These are phyloP conservation scores for Genyomyrus donnyi DNA, from an alignment of 2,113 vertebrate genomes.

Conservation along the genomic window DNA sequence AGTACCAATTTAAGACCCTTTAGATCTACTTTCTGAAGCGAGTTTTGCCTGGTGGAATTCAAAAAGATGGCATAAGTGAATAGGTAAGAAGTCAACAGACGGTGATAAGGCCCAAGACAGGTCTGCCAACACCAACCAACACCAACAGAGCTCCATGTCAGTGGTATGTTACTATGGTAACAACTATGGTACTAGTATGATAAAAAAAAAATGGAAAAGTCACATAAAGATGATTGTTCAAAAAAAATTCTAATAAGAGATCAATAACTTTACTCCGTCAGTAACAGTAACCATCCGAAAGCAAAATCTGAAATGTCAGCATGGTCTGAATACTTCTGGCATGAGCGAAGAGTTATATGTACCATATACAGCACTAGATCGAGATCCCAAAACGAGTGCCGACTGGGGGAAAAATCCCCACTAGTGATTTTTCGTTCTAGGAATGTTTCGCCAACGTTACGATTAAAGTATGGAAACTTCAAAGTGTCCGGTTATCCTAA, in stretches of 20 bases:
- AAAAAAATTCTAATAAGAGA: background rate
- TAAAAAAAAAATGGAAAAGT: background rate
- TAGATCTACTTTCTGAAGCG: constrained; percentile 22
- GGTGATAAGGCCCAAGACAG: background rate
- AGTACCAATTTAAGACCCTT: constrained; percentile 30
- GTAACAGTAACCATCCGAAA: background rate
- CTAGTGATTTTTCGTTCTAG: background rate
- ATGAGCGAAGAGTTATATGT: background rate
- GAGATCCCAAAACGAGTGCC: background rate
- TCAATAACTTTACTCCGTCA: background rate
- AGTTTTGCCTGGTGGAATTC: constrained; percentile 14
- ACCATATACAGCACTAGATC: background rate
- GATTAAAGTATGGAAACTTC: background rate
- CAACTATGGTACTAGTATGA: background rate
- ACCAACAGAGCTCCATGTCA: background rate
- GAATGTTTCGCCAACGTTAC: background rate
- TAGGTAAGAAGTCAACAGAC: background rate
- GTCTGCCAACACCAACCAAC: background rate
- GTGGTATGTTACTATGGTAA: background rate
- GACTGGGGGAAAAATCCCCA: background rate
- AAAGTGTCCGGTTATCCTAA: background rate
- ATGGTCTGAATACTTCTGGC: background rate
- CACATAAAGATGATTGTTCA: background rate
- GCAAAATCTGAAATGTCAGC: background rate
- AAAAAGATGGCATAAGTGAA: background rate